These are phyloP conservation scores for Coregonus clupeaformis DNA, from an alignment of 2,113 vertebrate genomes.

Conservation along the genomic window DNA sequence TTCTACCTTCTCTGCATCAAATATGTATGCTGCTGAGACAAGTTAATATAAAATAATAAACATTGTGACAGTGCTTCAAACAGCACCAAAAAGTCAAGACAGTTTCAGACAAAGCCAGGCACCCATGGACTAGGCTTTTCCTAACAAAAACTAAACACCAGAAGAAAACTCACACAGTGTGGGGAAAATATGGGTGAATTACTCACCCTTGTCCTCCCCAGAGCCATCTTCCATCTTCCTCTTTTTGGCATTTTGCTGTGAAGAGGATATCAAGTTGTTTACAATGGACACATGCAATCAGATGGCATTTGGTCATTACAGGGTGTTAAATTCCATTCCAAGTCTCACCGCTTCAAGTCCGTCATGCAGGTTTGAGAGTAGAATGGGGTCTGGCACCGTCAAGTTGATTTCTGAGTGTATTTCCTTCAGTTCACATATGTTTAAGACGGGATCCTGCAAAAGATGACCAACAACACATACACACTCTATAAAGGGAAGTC, in stretches of 20 bases:
- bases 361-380: slow-evolving; percentile 93
- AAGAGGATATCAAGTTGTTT: slow-evolving; percentile 22
- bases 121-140: too few species aligned
- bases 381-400: slow-evolving; percentile 94
- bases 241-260: slow-evolving; percentile 94
- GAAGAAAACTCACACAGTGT: neutral
- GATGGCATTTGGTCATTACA: neutral
- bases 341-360: slow-evolving; percentile 88
- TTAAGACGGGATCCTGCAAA: slow-evolving; percentile 89
- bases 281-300: neutral
- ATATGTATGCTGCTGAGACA: too few species aligned
- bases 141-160: too few species aligned
- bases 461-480: neutral
- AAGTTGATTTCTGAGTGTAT: slow-evolving; percentile 98
- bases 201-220: slow-evolving; percentile 85
- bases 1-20: too few species aligned
- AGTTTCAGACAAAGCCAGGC: too few species aligned
- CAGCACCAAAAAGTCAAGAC: too few species aligned
- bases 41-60: too few species aligned
- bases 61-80: too few species aligned
- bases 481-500: neutral
- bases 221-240: slow-evolving; percentile 88
- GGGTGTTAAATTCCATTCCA: neutral
- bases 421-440: slow-evolving; percentile 93
- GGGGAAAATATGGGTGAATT: neutral